Percentiles rank a stretch among this genome's conserved stretches.
phyloP scores from a whole-genome alignment of 2,797 vertebrate genomes.

The Gadopsis marmoratus region DNA sequence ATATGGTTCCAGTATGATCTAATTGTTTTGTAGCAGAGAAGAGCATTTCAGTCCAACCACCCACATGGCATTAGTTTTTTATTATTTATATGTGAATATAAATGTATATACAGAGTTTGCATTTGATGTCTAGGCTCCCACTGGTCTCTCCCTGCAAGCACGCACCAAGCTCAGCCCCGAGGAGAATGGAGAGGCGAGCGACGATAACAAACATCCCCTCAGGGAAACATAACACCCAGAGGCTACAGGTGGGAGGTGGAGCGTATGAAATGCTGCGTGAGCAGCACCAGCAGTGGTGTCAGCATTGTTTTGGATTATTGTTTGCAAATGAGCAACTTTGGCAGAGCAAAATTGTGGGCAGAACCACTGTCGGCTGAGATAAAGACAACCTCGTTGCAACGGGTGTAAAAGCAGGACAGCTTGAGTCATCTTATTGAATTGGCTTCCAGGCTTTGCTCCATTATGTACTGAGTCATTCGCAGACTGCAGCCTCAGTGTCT shows the following conservation, averaged over 20 bases:
- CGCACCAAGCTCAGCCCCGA: background rate
- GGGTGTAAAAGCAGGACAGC: slow-evolving; percentile 35
- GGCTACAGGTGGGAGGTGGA: slow-evolving; percentile 34
- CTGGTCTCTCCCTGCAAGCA: background rate
- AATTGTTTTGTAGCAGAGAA: slow-evolving; percentile 12
- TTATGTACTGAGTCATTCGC: slow-evolving; percentile 36
- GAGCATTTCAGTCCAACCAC: background rate
- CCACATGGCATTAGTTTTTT: slow-evolving; percentile 3
- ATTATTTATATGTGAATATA: background rate
- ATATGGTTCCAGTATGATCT: background rate
- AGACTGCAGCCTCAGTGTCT: slow-evolving; percentile 21
- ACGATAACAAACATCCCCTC: slow-evolving; percentile 1
- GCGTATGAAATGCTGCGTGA: slow-evolving; percentile 15
- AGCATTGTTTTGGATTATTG: slow-evolving; percentile 46
- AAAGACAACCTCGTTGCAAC: slow-evolving; percentile 13
- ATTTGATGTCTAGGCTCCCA: background rate
- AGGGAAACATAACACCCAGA: slow-evolving; percentile 9
- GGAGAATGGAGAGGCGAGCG: background rate
- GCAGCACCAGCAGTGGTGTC: slow-evolving; percentile 26
- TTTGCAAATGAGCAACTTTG: slow-evolving; percentile 60
- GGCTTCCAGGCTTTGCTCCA: slow-evolving; percentile 9
- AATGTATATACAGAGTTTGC: slow-evolving; percentile 5
- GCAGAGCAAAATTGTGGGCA: slow-evolving; percentile 17
- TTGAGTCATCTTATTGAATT: slow-evolving; percentile 24
- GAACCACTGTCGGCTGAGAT: slow-evolving; percentile 31